phyloP scores from a whole-genome alignment of 2,888 invertebrate genomes.

The Andrena flavipes region DNA sequence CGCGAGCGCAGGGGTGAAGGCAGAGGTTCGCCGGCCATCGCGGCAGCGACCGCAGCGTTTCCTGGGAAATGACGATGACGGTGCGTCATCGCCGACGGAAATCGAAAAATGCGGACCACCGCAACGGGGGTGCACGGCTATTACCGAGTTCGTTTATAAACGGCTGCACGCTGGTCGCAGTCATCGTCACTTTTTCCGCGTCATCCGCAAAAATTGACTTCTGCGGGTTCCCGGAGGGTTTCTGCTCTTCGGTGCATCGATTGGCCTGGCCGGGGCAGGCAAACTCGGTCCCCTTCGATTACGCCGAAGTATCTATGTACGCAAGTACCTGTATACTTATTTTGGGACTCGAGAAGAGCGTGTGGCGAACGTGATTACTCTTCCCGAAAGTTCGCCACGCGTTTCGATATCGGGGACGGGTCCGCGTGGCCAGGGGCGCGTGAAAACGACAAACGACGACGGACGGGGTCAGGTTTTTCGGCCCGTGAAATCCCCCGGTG shows the following conservation, averaged over 20 bases:
- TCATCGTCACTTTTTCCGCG: slow-evolving; percentile 36
- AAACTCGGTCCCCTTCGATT: no score
- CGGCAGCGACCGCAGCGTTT: slow-evolving; percentile 15
- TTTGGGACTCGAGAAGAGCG: no score
- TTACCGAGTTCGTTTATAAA: slow-evolving; percentile 50
- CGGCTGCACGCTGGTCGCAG: background rate
- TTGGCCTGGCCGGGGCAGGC: background rate
- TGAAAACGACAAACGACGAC: slow-evolving; percentile 42
- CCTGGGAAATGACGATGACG: slow-evolving; percentile 4
- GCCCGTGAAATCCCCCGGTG: slow-evolving; percentile 39
- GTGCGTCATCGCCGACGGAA: slow-evolving; percentile 14
- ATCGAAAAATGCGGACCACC: slow-evolving; percentile 38
- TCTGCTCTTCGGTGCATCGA: background rate
- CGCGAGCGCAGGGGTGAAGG: no score
- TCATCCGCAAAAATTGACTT: slow-evolving; percentile 31
- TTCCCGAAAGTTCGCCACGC: slow-evolving; percentile 4
- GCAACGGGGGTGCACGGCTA: slow-evolving; percentile 10
- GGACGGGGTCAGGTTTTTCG: slow-evolving; percentile 49
- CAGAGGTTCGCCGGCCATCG: background rate
- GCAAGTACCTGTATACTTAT: no score
- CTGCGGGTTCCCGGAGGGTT: background rate
- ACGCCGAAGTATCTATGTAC: no score
- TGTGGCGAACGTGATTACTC: background rate
- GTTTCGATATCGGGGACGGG: background rate
- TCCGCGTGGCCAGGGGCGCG: slow-evolving; percentile 9